Evolutionary conservation across 2,113 vertebrate genomes (phyloP).

Genomic region (Elgaria multicarinata): DNA sequence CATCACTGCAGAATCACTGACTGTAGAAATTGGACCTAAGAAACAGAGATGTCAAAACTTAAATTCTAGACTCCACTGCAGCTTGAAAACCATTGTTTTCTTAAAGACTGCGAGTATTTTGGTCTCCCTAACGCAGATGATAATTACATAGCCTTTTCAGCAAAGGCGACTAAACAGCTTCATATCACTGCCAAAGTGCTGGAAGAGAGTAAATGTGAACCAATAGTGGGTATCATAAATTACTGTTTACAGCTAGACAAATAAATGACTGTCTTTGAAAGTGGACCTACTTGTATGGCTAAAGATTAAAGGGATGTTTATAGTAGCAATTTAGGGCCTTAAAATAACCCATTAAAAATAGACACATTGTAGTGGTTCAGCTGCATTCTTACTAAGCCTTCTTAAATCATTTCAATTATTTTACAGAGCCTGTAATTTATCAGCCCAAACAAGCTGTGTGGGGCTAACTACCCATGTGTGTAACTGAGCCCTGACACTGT

Average conservation of each 20-base stretch:
- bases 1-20: background rate
- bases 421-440: constrained; percentile 74
- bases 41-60: constrained; percentile 29
- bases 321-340: constrained; percentile 65
- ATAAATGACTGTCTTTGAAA: constrained; percentile 66
- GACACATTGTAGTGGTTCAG: constrained; percentile 63
- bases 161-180: constrained; percentile 56
- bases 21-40: background rate
- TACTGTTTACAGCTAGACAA: constrained; percentile 72
- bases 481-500: background rate
- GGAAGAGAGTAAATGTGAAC: constrained; percentile 61
- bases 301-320: constrained; percentile 72
- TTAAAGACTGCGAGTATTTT: constrained; percentile 62
- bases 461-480: background rate
- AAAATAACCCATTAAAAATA: constrained; percentile 70
- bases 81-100: constrained; percentile 53
- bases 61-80: constrained; percentile 40
- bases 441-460: constrained; percentile 56
- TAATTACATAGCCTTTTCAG: constrained; percentile 57
- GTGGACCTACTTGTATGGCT: constrained; percentile 36
- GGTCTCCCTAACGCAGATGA: constrained; percentile 40
- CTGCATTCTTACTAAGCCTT: constrained; percentile 53
- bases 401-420: constrained; percentile 70
- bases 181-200: constrained; percentile 51
- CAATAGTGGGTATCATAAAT: constrained; percentile 63